phyloP scores from a whole-genome alignment of 2,113 vertebrate genomes.

The Tachysurus fulvidraco region DNA sequence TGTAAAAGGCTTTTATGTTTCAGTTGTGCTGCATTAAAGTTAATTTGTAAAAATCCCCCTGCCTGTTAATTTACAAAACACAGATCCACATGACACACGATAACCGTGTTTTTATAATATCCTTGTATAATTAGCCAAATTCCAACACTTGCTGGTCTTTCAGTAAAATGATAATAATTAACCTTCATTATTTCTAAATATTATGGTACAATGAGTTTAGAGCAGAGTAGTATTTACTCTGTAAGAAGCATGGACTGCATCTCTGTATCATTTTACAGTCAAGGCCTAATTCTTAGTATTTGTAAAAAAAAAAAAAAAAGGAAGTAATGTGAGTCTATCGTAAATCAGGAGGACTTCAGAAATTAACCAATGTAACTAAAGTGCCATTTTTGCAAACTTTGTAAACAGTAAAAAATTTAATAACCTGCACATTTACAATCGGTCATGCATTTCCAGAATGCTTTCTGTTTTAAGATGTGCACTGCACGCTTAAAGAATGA shows the following conservation, averaged over 20 bases:
- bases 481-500: conserved; percentile 53
- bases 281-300: neutral
- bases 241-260: neutral
- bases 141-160: neutral
- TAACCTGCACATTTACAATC: conserved; percentile 63
- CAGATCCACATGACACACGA: neutral
- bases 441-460: conserved; percentile 59
- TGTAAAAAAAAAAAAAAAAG: neutral
- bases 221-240: neutral
- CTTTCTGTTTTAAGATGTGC: conserved; percentile 46
- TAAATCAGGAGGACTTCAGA: conserved; percentile 61
- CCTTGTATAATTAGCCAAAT: neutral
- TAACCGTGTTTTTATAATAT: neutral
- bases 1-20: conserved; percentile 53
- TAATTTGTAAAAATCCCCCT: conserved; percentile 45
- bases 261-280: neutral
- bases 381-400: conserved; percentile 61
- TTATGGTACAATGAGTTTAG: neutral
- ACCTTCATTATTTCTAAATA: neutral
- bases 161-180: neutral
- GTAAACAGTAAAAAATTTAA: conserved; percentile 52
- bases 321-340: conserved; percentile 25
- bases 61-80: neutral
- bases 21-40: conserved; percentile 20
- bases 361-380: conserved; percentile 68